Percentiles rank a stretch among this genome's conserved stretches.
Conservation (phyloP, 2,113 vertebrate genomes). For the Mustela nigripes region DNA sequence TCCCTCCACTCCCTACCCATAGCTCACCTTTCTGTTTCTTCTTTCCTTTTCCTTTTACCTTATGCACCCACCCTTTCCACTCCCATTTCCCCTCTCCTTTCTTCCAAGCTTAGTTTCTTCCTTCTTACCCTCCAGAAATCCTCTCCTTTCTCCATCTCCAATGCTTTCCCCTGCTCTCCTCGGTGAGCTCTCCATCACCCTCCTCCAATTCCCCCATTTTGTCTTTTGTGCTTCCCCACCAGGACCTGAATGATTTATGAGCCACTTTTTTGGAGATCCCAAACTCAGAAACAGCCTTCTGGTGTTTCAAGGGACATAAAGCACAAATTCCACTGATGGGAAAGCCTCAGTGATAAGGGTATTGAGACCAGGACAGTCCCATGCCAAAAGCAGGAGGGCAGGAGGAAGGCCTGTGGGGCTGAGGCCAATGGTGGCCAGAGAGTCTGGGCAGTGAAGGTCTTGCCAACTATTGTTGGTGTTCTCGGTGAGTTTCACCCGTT, state of each 20-base stretch:
- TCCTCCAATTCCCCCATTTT: not conserved
- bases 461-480: not conserved
- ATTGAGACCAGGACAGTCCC: not conserved
- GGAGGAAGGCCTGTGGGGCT: not conserved
- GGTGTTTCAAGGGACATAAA: slow-evolving; percentile 55
- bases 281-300: slow-evolving; percentile 62
- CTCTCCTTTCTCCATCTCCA: not conserved
- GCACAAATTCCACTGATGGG: not conserved
- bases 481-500: not conserved
- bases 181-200: not conserved
- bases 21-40: not conserved
- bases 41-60: not conserved
- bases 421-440: not conserved
- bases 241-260: slow-evolving; percentile 51
- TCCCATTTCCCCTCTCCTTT: not conserved
- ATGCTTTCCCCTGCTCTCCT: not conserved
- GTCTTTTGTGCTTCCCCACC: not conserved
- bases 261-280: slow-evolving; percentile 61
- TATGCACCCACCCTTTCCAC: not conserved
- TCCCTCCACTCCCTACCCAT: not conserved
- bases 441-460: not conserved
- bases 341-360: slow-evolving; percentile 31
- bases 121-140: not conserved
- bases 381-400: not conserved
- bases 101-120: not conserved